Evolutionary conservation across 2,888 invertebrate species (phyloP).

Genomic region (Dichetophora obliterata): DNA sequence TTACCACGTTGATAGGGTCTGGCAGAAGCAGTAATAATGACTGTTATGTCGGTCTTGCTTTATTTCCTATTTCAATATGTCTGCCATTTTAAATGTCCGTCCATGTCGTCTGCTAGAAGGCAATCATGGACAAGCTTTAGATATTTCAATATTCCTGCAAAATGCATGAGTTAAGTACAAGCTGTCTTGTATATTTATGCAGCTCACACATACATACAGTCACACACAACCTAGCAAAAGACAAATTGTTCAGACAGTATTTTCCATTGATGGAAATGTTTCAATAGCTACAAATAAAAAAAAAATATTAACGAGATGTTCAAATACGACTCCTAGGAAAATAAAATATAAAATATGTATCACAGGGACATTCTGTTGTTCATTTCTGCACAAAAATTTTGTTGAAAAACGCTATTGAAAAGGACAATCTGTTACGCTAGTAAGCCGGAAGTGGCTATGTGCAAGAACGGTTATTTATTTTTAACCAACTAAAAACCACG

Average conservation of each 20-base stretch:
- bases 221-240: not conserved
- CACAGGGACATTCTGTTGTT: too few species aligned
- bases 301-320: not conserved
- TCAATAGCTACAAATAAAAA: not conserved
- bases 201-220: not conserved
- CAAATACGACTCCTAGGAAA: not conserved
- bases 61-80: too few species aligned
- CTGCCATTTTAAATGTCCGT: too few species aligned
- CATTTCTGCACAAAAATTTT: too few species aligned
- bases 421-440: too few species aligned
- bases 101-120: too few species aligned
- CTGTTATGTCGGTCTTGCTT: not conserved
- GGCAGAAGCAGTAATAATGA: not conserved
- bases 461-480: too few species aligned
- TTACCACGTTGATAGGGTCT: not conserved
- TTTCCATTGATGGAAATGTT: not conserved
- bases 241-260: not conserved
- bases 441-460: too few species aligned
- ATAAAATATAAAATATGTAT: not conserved
- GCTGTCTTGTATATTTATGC: not conserved
- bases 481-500: too few species aligned
- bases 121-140: not conserved
- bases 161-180: not conserved
- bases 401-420: too few species aligned
- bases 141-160: slow-evolving; percentile 4